These are phyloP conservation scores for Coenobita brevimanus DNA, from an alignment of 1,140 invertebrate species.

Conservation along the genomic window DNA sequence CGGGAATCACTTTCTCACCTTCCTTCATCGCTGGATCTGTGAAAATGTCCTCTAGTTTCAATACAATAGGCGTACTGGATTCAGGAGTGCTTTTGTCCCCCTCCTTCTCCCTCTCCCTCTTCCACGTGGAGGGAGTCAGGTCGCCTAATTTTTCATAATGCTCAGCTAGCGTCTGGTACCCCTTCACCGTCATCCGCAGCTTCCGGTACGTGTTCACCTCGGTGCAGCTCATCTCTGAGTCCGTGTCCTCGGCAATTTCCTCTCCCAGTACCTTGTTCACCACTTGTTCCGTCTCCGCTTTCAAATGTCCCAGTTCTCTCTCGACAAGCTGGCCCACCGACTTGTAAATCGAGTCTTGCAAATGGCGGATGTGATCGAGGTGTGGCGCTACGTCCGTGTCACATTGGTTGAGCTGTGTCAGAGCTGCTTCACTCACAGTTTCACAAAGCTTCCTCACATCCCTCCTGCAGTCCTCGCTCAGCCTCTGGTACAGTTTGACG, in stretches of 20 bases:
- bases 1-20: not conserved
- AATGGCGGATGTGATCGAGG: not conserved
- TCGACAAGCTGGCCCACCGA: constrained; percentile 21
- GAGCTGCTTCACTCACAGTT: not conserved
- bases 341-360: not conserved
- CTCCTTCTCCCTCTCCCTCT: not conserved
- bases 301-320: constrained; percentile 16
- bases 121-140: constrained; percentile 20
- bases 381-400: not conserved
- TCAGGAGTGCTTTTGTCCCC: too few relatives aligned
- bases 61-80: too few relatives aligned
- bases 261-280: not conserved
- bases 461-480: constrained; percentile 14
- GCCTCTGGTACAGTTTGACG: not conserved
- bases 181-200: constrained; percentile 10
- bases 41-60: constrained; percentile 15
- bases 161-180: not conserved
- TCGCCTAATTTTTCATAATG: constrained; percentile 16
- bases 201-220: not conserved
- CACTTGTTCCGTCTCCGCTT: not conserved
- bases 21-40: constrained; percentile 4
- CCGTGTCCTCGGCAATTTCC: not conserved
- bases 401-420: not conserved
- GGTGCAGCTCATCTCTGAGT: not conserved
- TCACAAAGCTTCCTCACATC: not conserved